These are phyloP conservation scores for mouse (Mus musculus) DNA, from an alignment of 2,113 vertebrate species.

Conservation along the genomic window GRCm39 chr4:128837501-128838000, in stretches of 20 bases:
- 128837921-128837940: neutral
- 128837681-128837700: neutral
- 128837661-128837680: neutral
- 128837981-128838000: neutral
- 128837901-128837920: neutral
- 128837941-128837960: neutral
- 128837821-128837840: neutral
- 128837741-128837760: neutral
- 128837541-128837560: neutral
- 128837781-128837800: neutral
- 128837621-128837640: neutral
- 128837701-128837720: neutral
- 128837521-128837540: neutral
- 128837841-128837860: neutral
- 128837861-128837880: neutral
- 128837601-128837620: too few species aligned
- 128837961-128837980: neutral
- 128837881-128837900: neutral
- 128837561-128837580: neutral
- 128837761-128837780: neutral
- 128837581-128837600: neutral
- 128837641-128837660: neutral
- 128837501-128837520: neutral
- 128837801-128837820: neutral
- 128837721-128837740: neutral